A percentile compares a stretch with the other conserved stretches of the same genome.
These are phyloP conservation scores for Laodelphax striatellus DNA, from an alignment of 1,140 invertebrate species.

Conservation along the genomic window DNA sequence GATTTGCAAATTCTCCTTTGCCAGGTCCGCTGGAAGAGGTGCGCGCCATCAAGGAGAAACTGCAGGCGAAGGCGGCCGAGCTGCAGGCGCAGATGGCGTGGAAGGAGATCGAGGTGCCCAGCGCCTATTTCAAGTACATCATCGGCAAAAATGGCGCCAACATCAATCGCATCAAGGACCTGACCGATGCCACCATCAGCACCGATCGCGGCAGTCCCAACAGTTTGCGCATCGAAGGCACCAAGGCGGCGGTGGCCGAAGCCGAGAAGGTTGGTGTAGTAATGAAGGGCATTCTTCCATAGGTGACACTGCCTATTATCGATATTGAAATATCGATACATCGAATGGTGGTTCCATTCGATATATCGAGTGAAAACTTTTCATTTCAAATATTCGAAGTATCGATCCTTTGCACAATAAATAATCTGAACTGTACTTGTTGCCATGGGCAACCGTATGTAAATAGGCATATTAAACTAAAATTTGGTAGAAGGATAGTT, in stretches of 20 bases:
- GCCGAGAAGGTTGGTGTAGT: conserved; percentile 49
- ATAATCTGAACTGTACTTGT: no score
- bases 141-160: conserved; percentile 92
- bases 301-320: no score
- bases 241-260: conserved; percentile 67
- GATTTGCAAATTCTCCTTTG: no score
- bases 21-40: conserved; percentile 85
- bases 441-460: no score
- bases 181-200: conserved; percentile 79
- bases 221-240: conserved; percentile 83
- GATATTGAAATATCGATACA: no score
- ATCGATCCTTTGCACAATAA: no score
- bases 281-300: no score
- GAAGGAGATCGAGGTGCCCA: conserved; percentile 67
- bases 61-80: conserved; percentile 71
- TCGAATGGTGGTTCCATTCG: no score
- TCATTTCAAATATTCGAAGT: no score
- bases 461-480: no score
- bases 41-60: conserved; percentile 63
- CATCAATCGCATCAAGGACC: conserved; percentile 84
- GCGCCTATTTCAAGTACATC: conserved; percentile 91
- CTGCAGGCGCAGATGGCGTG: conserved; percentile 56
- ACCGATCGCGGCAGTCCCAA: conserved; percentile 58
- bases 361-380: no score
- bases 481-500: no score